These are phyloP conservation scores for Ostrea edulis DNA, from an alignment of 1,140 invertebrate genomes.

Conservation along the genomic window DNA sequence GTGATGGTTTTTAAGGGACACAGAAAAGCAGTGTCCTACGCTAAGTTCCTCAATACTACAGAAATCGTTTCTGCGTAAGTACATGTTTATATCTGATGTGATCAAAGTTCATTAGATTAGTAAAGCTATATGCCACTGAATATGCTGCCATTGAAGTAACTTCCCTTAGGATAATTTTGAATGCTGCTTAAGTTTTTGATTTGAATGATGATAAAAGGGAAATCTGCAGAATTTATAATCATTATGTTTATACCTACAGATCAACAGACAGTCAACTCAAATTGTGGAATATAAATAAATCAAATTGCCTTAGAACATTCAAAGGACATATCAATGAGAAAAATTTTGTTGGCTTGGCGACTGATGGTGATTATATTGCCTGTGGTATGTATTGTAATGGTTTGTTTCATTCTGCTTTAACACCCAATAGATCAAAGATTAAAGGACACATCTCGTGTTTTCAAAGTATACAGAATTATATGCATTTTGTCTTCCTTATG, in stretches of 20 bases:
- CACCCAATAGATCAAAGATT: too few species aligned
- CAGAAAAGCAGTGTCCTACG: slow-evolving; percentile 96
- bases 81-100: neutral
- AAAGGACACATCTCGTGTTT: too few species aligned
- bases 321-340: slow-evolving; percentile 97
- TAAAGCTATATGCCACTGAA: too few species aligned
- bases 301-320: slow-evolving; percentile 90
- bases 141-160: neutral
- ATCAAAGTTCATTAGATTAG: too few species aligned
- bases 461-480: too few species aligned
- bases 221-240: too few species aligned
- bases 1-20: slow-evolving; percentile 94
- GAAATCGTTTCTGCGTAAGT: slow-evolving; percentile 93
- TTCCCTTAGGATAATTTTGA: neutral
- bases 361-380: slow-evolving; percentile 95
- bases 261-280: slow-evolving; percentile 97
- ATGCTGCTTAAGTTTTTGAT: too few species aligned
- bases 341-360: slow-evolving; percentile 97
- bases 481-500: too few species aligned
- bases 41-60: slow-evolving; percentile 93
- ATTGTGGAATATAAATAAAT: slow-evolving; percentile 93
- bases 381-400: slow-evolving; percentile 84
- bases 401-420: neutral
- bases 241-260: slow-evolving; percentile 65
- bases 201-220: too few species aligned